Base-by-base conservation (phyloP, 1,140 invertebrate genomes). In the Eurosta solidaginis region DNA sequence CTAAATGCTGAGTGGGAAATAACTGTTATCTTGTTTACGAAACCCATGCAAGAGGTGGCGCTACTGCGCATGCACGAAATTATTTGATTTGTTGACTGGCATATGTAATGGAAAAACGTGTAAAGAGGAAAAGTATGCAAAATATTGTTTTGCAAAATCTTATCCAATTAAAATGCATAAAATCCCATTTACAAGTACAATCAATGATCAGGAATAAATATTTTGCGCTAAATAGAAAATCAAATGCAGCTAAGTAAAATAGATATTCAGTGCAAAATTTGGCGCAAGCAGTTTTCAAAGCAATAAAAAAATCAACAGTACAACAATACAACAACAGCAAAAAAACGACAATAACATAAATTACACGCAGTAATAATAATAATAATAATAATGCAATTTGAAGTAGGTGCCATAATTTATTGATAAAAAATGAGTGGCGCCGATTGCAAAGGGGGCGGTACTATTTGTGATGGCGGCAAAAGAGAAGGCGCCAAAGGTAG, bases 191-290 rank as follows among this genome's bases (percentile, higher is more conserved):
- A n/a, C n/a, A n/a, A n/a, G n/a, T n/a, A n/a, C n/a, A n/a, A n/a
- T n/a, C n/a, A n/a, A 36, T 45, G 45, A 20, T 33, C 40, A 74
- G 45, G 27, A 14, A 74, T 40, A 74, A 74, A 47, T 47, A 45
- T 68, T 42, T 14, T 68, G 59, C n/a, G 33, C 59, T 33, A 68
- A 68, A 68, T 68, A 40, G 59, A 68, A 68, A 68, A 68, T 20
- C 27, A 68, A 68, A 68, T 68, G 59, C 59, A 68, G 59, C 59
- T 68, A 68, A 68, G 36, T 68, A 68, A 40, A 36, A 40, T 33
- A 33, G 22, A 40, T 10, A 68, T 40, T 68, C 59, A 68, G 59
- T 22, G 59, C 59, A 2, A 68, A 68, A 68, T 68, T 68, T 20
- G 59, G 59, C n/a, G 59, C 5, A 36, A 36, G 36, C 29, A 40